These are phyloP conservation scores for Drosophila leonis DNA, from an alignment of 2,888 invertebrate species.

Conservation along the genomic window DNA sequence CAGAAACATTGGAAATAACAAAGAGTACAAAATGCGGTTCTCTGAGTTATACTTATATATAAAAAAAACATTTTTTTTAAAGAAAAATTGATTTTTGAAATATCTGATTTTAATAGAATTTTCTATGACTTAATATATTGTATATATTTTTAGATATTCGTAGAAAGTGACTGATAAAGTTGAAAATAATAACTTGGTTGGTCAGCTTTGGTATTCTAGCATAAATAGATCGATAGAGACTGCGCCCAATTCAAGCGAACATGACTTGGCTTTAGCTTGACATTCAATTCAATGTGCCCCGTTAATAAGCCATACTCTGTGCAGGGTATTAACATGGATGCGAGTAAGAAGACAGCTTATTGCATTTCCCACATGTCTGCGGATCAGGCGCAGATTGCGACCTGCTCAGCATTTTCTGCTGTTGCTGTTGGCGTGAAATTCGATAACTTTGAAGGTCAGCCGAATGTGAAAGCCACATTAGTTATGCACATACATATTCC, in stretches of 20 bases:
- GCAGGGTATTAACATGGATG: constrained; percentile 12
- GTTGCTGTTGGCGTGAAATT: constrained; percentile 45
- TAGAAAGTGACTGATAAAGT: not conserved
- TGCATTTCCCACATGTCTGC: constrained; percentile 62
- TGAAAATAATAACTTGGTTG: not conserved
- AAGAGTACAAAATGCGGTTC: not conserved
- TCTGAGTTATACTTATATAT: not conserved
- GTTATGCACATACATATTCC: constrained; percentile 43
- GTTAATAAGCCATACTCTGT: not conserved
- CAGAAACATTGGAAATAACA: not conserved
- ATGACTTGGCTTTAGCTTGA: not conserved
- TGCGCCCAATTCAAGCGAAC: not conserved
- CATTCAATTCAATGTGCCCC: not conserved
- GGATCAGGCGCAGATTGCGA: constrained; percentile 25
- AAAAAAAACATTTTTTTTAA: not conserved
- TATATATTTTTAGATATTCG: not conserved
- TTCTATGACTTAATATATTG: not conserved
- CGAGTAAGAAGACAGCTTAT: constrained; percentile 45
- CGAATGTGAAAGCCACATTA: constrained; percentile 74
- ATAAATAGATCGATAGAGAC: not conserved
- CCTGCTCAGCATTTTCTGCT: not conserved
- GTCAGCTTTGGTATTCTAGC: too few species aligned
- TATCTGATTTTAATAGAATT: not conserved
- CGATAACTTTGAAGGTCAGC: constrained; percentile 70
- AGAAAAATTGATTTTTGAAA: not conserved